Base-by-base conservation (phyloP, 2,888 invertebrate genomes). In the Brachyptera risi region DNA sequence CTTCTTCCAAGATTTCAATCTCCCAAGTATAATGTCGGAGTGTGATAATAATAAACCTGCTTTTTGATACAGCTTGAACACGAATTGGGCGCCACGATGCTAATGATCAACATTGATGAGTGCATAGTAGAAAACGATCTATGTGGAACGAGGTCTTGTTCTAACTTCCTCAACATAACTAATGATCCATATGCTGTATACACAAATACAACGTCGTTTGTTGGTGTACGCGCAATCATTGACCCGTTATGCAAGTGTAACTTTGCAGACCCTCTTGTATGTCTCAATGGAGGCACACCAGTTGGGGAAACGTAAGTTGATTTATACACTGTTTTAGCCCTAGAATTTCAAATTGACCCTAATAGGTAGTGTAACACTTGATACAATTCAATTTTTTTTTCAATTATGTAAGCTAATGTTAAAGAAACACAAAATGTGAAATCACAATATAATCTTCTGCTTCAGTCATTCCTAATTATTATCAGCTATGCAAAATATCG, bases 151-250 rank as follows among this genome's bases (percentile, higher is more conserved):
- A 17, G 80, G 50, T 92, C 95, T 0, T 97, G 96, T 69, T 83
- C 85, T 1, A 96, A 92, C 69, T 81, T 82, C 19, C 77, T 96
- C 59, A 83, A 84, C 69, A 86, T 86, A 71, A 85, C 85, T 60
- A 84, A 85, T 15, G 81, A 83, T 1, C 92, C 93, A 0, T 83
- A 87, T 31, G 82, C 91, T 4, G 92, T 99, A 5, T 94, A 90
- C 71, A 95, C 96, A 0, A 98, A 98, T 72, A 87, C 86, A 1
- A 93, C 95, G 0, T 93, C 95, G 2, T 92, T 97, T 72, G 93
- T 98, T 13, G 97, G 97, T 0, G 92, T 99, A 0, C 85, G 87
- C 21, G 92, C 93, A 0, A 80, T 88, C 31, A 87, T 92, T 0
- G 86, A 88, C 72, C 87, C 92, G 0, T 82, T 86, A 51, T 96